Percentiles rank a stretch among this genome's conserved stretches.
These are phyloP conservation scores for Oostethus manadensis DNA, from an alignment of 2,113 vertebrate genomes.

Conservation along the genomic window DNA sequence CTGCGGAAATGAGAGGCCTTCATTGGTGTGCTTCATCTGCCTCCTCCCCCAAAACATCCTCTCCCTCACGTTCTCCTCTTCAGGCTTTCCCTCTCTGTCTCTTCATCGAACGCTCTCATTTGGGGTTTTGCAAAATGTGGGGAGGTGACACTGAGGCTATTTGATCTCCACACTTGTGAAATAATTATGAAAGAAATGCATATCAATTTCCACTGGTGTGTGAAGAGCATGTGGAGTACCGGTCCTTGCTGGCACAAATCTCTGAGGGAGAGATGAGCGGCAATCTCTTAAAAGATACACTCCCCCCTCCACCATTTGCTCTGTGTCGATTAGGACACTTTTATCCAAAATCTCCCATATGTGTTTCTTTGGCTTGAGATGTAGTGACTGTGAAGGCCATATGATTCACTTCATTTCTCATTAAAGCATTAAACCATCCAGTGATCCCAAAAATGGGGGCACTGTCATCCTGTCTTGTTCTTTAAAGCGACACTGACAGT, in stretches of 20 bases:
- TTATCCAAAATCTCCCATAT: constrained; percentile 4
- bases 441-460: constrained; percentile 3
- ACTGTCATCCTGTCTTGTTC: constrained; percentile 1
- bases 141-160: constrained; percentile 37
- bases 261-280: neutral
- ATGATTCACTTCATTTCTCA: constrained; percentile 10
- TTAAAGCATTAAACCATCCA: constrained; percentile 7
- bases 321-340: neutral
- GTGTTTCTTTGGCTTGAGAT: constrained; percentile 5
- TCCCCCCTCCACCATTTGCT: neutral
- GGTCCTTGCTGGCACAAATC: neutral
- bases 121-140: constrained; percentile 34
- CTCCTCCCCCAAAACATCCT: neutral
- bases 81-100: constrained; percentile 35
- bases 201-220: constrained; percentile 14
- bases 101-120: constrained; percentile 41
- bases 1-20: constrained; percentile 62
- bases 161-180: constrained; percentile 49
- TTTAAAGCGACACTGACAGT: constrained; percentile 5
- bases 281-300: neutral
- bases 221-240: constrained; percentile 16
- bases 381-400: neutral
- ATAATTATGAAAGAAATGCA: constrained; percentile 41
- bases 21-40: constrained; percentile 39
- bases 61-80: constrained; percentile 2